Evolutionary conservation across 2,888 invertebrate genomes (phyloP), one percentile per base, ranked within the genome.

Genomic region (Craniophora ligustri): DNA sequence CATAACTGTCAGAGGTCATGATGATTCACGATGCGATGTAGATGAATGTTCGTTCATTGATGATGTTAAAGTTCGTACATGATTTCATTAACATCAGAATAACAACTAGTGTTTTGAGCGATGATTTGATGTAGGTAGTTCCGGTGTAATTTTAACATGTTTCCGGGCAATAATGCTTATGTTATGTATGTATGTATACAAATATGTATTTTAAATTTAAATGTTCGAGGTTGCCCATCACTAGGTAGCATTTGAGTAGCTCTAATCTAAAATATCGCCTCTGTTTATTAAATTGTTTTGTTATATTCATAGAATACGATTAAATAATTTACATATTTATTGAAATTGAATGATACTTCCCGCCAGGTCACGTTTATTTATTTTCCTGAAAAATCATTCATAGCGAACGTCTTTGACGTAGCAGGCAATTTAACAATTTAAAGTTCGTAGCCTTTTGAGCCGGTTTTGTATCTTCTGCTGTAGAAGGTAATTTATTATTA

Each of bases 51-150:
- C 38, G 7, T 14, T 34, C 63, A 63, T 54, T 36, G 47, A 49
- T 18, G 40, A 38, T 11, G 44, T 41, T 45, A 35, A 30, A 26
- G 45, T 21, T 23, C 16, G 40, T 51, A 53, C 72, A 70, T 67
- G 71, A 71, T 54, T 72, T 65, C 57, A 67, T 73, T 69, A 64
- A 41, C 53, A 42, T 49, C 26, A 19, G 42, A 46, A 40, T 51
- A 48, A 54, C 15, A 48, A 53, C 39, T 23, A 14, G 13, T 60
- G 21, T 38, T 5, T 44, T 57, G 60, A 61, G 44, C 0, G 15
- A 5, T n/a, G 10, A 10, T 7, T 45, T 13, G 13, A 49, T 54
- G 14, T 36, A 58, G 51, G 14, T 36, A 58, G 51, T 72, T 68
- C 67, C 51, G 51, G 65, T 62, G 60, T 73, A 56, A 72, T 73